These are phyloP conservation scores for Heliothis virescens DNA, from an alignment of 1,140 invertebrate species.

Conservation along the genomic window DNA sequence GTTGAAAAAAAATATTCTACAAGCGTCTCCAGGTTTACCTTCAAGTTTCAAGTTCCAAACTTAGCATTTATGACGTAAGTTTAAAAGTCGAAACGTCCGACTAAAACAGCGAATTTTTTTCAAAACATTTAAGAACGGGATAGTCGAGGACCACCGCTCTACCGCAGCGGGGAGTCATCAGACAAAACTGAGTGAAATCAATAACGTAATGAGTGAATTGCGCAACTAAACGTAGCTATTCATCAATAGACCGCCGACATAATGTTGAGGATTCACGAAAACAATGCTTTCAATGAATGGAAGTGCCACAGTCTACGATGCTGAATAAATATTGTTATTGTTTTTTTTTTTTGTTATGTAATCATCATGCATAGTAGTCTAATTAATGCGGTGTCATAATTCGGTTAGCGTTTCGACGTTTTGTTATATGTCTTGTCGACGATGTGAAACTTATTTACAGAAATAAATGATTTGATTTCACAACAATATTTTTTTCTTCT, in stretches of 20 bases:
- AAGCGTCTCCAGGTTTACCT: too few species aligned
- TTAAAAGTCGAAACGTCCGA: not conserved
- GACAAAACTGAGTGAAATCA: constrained; percentile 79
- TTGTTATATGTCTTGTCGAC: too few species aligned
- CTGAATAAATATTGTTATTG: not conserved
- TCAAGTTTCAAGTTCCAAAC: too few species aligned
- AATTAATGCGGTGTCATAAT: too few species aligned
- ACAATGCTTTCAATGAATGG: not conserved
- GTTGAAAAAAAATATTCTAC: too few species aligned
- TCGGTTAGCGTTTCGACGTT: too few species aligned
- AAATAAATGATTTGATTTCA: too few species aligned
- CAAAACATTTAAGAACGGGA: not conserved
- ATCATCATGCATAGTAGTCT: too few species aligned
- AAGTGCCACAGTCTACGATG: not conserved
- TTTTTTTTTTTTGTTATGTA: not conserved
- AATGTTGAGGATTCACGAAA: constrained; percentile 35
- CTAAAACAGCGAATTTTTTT: constrained; percentile 27
- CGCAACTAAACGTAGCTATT: constrained; percentile 70
- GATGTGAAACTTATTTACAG: too few species aligned
- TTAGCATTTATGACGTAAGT: too few species aligned
- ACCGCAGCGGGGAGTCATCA: constrained; percentile 71
- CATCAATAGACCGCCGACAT: constrained; percentile 45
- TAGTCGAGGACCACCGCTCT: constrained; percentile 65
- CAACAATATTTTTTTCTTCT: too few species aligned
- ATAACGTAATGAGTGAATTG: constrained; percentile 83